phyloP scores from a whole-genome alignment of 1,140 invertebrate genomes.

The Thalassaphorura encarpata region DNA sequence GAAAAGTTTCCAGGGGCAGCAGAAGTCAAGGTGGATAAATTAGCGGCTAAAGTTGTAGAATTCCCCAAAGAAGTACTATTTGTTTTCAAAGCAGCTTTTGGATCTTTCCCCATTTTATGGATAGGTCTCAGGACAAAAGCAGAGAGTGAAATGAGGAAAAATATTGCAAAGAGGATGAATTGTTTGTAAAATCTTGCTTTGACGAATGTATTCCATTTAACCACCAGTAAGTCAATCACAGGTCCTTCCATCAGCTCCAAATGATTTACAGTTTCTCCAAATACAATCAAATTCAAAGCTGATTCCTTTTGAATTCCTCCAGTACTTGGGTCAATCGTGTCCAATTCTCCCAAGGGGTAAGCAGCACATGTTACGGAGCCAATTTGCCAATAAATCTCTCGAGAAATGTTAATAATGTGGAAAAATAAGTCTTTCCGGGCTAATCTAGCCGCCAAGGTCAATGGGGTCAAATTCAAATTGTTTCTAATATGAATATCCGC shows the following conservation, averaged over 20 bases:
- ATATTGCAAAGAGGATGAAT: conserved; percentile 78
- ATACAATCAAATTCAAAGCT: conserved; percentile 66
- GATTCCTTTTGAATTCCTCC: conserved; percentile 64
- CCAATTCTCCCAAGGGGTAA: conserved; percentile 90
- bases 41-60: background rate
- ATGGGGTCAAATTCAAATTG: conserved; percentile 74
- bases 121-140: conserved; percentile 75
- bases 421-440: conserved; percentile 90
- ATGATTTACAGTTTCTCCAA: conserved; percentile 75
- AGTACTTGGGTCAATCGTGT: conserved; percentile 85
- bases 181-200: conserved; percentile 87
- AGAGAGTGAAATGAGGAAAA: conserved; percentile 75
- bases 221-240: conserved; percentile 83
- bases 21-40: background rate
- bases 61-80: background rate
- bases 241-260: conserved; percentile 91
- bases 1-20: background rate
- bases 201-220: conserved; percentile 97
- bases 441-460: conserved; percentile 87
- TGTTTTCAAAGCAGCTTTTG: background rate
- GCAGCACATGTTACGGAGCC: conserved; percentile 88
- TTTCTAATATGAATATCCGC: conserved; percentile 76
- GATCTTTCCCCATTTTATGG: conserved; percentile 11
- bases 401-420: conserved; percentile 85
- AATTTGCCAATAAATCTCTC: conserved; percentile 95